Evolutionary conservation across 2,113 vertebrate species (phyloP), one percentile per base, ranked within the genome.

Genomic region (Ploceus nigricollis): DNA sequence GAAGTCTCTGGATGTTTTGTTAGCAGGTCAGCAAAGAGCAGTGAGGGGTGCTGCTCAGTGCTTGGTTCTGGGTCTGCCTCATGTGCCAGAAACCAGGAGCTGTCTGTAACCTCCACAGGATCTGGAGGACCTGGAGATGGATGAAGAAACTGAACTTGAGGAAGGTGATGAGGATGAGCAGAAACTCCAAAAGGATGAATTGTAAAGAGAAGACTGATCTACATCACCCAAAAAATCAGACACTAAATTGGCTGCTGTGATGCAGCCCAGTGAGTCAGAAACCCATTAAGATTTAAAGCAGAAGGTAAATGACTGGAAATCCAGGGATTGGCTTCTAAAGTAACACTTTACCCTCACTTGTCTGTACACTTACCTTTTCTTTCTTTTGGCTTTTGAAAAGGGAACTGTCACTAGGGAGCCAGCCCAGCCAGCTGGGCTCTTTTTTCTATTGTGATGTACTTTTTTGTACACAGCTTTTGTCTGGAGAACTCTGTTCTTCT

Each of bases 111-210:
- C 60, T 28, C 4, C 21, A 11, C 80, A 99, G 99, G 99, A 98
- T 82, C 92, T 98, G 24, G 98, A 98, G 79, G 99, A 99, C 47
- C 86, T 98, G 25, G 99, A 99, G 13, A 98, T 97, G 0, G 97
- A 98, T 2, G 96, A 98, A 16, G 98, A 98, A 75, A 96, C 97
- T 0, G 98, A 98, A 22, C 94, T 98, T 57, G 98, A 98, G 8
- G 98, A 97, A 15, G 96, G 94, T 30, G 96, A 97, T 33, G 99
- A 99, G 11, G 99, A 99, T 1, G 98, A 97, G 2, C 98, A 98
- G 92, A 98, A 98, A 44, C 96, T 92, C 35, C 90, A 96, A 58
- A 99, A 99, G 61, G 99, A 99, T 37, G 99, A 99, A 95, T 98
- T 99, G 97, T 99, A 98, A 98, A 54, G 60, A n/a, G 35, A 69